Conservation (phyloP, 2,888 invertebrate species). For the Himalopsyche anomala region DNA sequence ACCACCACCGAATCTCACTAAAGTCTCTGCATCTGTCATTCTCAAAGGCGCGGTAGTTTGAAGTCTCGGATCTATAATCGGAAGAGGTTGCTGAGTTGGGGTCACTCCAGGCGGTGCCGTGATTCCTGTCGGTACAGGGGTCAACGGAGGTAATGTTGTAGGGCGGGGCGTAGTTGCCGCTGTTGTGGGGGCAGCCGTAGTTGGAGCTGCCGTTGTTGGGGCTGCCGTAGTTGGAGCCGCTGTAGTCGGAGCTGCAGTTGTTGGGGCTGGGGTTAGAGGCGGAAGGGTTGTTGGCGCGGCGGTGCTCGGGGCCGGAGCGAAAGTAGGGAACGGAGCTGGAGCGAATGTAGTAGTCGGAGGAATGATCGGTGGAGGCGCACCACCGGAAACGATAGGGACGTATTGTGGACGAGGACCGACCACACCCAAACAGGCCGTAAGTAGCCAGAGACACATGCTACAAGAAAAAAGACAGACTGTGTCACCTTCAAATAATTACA, state of each 20-base stretch:
- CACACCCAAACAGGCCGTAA: conserved; percentile 75
- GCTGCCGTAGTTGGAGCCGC: conserved; percentile 60
- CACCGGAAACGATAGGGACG: conserved; percentile 68
- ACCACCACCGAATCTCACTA: conserved; percentile 54
- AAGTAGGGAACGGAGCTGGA: conserved; percentile 67
- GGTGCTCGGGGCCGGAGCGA: conserved; percentile 45
- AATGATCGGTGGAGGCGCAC: conserved; percentile 73
- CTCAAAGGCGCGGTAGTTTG: conserved; percentile 73
- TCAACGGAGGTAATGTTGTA: conserved; percentile 41
- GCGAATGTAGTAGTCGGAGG: conserved; percentile 69
- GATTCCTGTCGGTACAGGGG: conserved; percentile 34
- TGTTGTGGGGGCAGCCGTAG: conserved; percentile 53
- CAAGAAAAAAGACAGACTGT: conserved; percentile 24
- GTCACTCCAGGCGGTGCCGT: conserved; percentile 66
- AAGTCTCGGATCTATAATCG: conserved; percentile 74
- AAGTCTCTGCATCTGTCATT: conserved; percentile 66
- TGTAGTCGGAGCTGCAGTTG: conserved; percentile 63
- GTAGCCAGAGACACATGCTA: conserved; percentile 75
- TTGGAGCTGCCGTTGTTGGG: conserved; percentile 63
- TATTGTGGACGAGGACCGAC: conserved; percentile 68
- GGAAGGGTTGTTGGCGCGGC: conserved; percentile 60
- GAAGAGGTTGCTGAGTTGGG: conserved; percentile 66
- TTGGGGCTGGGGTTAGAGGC: conserved; percentile 67
- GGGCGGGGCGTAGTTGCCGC: conserved; percentile 50
- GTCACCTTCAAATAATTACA: neutral